Evolutionary conservation across 2,888 invertebrate genomes (phyloP), one percentile per base, ranked within the genome.

Genomic region (Cosmia trapezina): DNA sequence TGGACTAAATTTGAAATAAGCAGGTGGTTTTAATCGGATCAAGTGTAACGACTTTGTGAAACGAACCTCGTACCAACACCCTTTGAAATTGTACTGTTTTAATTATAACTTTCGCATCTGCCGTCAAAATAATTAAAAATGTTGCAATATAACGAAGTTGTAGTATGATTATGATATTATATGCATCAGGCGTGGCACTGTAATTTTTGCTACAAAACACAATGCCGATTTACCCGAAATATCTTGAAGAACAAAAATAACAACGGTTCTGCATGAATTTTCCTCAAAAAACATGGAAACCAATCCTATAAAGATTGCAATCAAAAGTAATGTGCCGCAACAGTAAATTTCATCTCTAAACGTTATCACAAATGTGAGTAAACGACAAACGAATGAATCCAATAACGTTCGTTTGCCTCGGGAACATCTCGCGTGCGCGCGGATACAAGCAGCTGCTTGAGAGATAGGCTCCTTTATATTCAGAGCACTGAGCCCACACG

Each of bases 401-500:
- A 88, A 89, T 90, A 89, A 88, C 83, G 86, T 86, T 87, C 74
- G 78, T 85, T 86, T 86, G 84, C 83, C 83, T 57, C 72, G 49
- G 81, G 79, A 86, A 85, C 84, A 89, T 88, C 86, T 81, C 81
- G 83, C 83, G 90, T 88, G 82, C 88, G 80, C 76, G 88, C 87
- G 86, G 73, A 73, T 86, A 87, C 88, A 88, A 80, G 86, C 85
- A 87, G 84, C 85, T 84, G 80, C 72, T 70, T 87, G 83, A 86
- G 83, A 87, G 84, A 85, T 86, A 86, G 83, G 75, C 89, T 88
- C 86, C 80, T 92, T 92, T 91, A 87, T 91, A 93, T 92, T 91
- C 92, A 89, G 85, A 87, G 76, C 84, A 85, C 83, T 69, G 81
- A 84, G 81, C 72, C 73, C 80, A 85, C 87, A 84, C 80, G 79